These are phyloP conservation scores for Calephelis perditalis DNA, from an alignment of 2,888 invertebrate genomes.

Conservation along the genomic window DNA sequence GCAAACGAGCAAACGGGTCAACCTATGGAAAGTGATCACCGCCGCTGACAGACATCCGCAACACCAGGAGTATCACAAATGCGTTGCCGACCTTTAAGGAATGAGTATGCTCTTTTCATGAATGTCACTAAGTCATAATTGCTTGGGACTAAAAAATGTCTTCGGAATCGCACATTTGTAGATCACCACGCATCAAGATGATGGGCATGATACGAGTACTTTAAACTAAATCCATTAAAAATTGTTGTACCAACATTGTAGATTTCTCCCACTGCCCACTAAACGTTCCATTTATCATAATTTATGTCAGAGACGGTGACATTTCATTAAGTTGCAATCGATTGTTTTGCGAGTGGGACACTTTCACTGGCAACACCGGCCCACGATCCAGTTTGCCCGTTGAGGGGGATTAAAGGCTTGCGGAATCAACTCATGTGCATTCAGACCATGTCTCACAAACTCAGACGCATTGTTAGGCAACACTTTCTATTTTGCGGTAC, in stretches of 20 bases:
- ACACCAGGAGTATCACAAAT: no score
- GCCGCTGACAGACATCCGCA: no score
- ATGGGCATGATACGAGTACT: no score
- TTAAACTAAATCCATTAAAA: no score
- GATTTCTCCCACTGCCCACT: slow-evolving; percentile 17
- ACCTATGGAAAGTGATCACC: no score
- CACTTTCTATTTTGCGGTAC: slow-evolving; percentile 58
- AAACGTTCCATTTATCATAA: slow-evolving; percentile 54
- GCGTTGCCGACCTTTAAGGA: no score
- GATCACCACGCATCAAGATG: no score
- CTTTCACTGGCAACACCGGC: slow-evolving; percentile 66
- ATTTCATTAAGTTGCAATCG: slow-evolving; percentile 60
- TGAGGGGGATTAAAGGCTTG: slow-evolving; percentile 49
- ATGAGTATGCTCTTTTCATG: no score
- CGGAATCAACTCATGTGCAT: slow-evolving; percentile 55
- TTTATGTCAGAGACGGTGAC: slow-evolving; percentile 48
- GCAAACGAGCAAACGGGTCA: no score
- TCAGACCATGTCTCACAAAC: slow-evolving; percentile 54
- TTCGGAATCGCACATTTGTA: no score
- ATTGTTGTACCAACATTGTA: not conserved
- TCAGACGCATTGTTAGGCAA: slow-evolving; percentile 50
- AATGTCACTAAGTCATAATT: no score
- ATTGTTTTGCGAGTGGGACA: slow-evolving; percentile 65
- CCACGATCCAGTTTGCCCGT: slow-evolving; percentile 57
- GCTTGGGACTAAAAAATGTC: no score